Percentiles rank a stretch among this genome's conserved stretches.
Conservation (phyloP, 2,888 invertebrate species). For the Platycnemis pennipes region DNA sequence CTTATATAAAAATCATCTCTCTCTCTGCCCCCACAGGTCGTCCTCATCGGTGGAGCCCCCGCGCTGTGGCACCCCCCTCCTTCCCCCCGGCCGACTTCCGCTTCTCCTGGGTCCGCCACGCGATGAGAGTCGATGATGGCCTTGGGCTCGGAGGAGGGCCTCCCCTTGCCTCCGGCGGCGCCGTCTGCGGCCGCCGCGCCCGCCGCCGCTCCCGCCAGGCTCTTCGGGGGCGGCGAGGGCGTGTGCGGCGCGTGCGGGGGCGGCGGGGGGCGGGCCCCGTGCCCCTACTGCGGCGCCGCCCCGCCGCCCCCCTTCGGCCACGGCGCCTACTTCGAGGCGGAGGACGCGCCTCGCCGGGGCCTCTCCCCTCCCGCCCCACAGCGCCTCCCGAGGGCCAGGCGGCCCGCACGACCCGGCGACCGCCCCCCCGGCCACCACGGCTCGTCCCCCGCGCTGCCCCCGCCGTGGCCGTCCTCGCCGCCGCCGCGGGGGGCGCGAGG, state of each 20-base stretch:
- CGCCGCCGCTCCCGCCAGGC: slow-evolving; percentile 73
- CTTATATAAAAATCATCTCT: too few species aligned
- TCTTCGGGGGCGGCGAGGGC: slow-evolving; percentile 71
- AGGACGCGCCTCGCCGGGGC: slow-evolving; percentile 74
- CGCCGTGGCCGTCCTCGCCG: slow-evolving; percentile 65
- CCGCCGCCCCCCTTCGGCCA: slow-evolving; percentile 66
- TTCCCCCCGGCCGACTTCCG: neutral
- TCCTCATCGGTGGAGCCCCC: too few species aligned
- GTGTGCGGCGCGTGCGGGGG: slow-evolving; percentile 72
- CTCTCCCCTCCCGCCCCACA: slow-evolving; percentile 90
- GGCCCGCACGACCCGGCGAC: slow-evolving; percentile 79
- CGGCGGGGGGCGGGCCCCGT: slow-evolving; percentile 75
- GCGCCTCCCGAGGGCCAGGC: slow-evolving; percentile 87
- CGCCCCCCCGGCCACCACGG: slow-evolving; percentile 72
- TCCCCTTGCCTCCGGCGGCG: slow-evolving; percentile 78
- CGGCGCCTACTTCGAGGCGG: slow-evolving; percentile 77
- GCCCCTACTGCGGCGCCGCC: slow-evolving; percentile 69
- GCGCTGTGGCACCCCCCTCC: too few species aligned
- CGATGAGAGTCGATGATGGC: slow-evolving; percentile 76
- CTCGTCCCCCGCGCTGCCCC: slow-evolving; percentile 71
- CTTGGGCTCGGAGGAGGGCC: slow-evolving; percentile 77
- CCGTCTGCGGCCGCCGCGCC: slow-evolving; percentile 73
- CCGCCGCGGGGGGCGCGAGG: slow-evolving; percentile 58
- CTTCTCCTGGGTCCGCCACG: slow-evolving; percentile 72
- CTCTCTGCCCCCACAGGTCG: too few species aligned